Base-by-base conservation (phyloP, 2,888 invertebrate species). In the Caenorhabditis sp. region DNA sequence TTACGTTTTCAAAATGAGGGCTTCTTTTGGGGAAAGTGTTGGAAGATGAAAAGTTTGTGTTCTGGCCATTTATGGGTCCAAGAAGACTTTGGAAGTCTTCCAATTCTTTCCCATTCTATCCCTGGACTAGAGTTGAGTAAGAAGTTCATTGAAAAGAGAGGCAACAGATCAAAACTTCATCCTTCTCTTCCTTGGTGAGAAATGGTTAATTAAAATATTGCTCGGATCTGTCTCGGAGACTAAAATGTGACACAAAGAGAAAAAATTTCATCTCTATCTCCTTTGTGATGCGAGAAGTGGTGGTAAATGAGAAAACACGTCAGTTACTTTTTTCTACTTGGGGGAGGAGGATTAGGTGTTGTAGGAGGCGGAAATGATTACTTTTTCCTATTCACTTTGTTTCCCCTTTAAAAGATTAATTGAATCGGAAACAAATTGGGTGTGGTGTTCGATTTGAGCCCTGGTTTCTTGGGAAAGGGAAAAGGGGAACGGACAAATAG, bases 201-300 rank as follows among this genome's bases (percentile, higher is more conserved):
- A n/a, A n/a, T n/a, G 70, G 70, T 65, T 78, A 78, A 78, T 78
- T 78, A 78, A 70, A 78, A 70, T 69, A 77, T 55, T 18, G 28
- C 32, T 24, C 40, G 28, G 35, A 58, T 76, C 56, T 40, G 51
- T 20, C n/a, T n/a, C 51, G 26, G 26, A 22, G 18, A 64, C 72
- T 60, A 18, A 37, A 55, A 32, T 22, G 40, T 40, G 40, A n/a
- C n/a, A n/a, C n/a, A n/a, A n/a, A n/a, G 18, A 51, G 24, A 74
- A 47, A 47, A 2, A 37, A 37, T 60, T 44, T 37, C 72, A 56
- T 62, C 58, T 60, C 40, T 67, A 28, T 32, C 37, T 51, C 62
- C 47, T 64, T 65, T 44, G 44, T 64, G 50, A 24, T 64, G 61
- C 6, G 24, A 26, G 20, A 58, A 65, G n/a, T n/a, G n/a, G n/a